Conservation (phyloP, 2,888 invertebrate species). For the Lissonota sp. region DNA sequence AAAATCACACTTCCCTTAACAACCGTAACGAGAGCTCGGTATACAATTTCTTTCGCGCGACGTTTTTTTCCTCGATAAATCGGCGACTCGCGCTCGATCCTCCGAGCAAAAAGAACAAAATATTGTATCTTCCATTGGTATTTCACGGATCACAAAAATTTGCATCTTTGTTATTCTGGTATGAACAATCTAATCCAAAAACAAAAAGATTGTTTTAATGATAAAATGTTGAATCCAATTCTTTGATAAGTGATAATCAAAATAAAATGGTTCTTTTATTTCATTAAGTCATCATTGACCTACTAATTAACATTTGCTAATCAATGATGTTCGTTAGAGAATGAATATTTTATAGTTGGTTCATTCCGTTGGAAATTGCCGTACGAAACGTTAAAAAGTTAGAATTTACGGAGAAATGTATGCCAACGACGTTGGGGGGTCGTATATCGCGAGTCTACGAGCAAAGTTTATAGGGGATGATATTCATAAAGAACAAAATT, state of each 20-base stretch:
- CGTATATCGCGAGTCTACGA: not conserved
- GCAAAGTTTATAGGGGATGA: not conserved
- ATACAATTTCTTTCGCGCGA: not conserved
- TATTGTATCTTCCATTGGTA: not conserved
- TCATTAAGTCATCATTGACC: too few relatives aligned
- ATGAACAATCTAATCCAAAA: too few relatives aligned
- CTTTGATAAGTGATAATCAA: too few relatives aligned
- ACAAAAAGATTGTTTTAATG: too few relatives aligned
- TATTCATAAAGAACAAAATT: slow-evolving; percentile 16
- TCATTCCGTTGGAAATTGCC: too few relatives aligned
- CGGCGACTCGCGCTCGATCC: not conserved
- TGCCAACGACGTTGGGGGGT: not conserved
- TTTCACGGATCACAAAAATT: not conserved
- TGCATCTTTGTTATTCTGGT: too few relatives aligned
- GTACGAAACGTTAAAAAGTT: not conserved
- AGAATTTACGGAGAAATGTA: not conserved
- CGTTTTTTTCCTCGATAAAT: not conserved
- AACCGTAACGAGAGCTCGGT: slow-evolving; percentile 9
- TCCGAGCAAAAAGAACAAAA: not conserved
- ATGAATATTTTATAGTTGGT: too few relatives aligned
- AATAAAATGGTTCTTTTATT: too few relatives aligned
- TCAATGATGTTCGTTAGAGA: too few relatives aligned
- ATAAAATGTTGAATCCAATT: too few relatives aligned
- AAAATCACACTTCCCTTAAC: slow-evolving; percentile 15
- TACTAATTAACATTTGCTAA: too few relatives aligned